Base-by-base conservation (phyloP, 2,113 vertebrate species). In the Erythrolamprus reginae region DNA sequence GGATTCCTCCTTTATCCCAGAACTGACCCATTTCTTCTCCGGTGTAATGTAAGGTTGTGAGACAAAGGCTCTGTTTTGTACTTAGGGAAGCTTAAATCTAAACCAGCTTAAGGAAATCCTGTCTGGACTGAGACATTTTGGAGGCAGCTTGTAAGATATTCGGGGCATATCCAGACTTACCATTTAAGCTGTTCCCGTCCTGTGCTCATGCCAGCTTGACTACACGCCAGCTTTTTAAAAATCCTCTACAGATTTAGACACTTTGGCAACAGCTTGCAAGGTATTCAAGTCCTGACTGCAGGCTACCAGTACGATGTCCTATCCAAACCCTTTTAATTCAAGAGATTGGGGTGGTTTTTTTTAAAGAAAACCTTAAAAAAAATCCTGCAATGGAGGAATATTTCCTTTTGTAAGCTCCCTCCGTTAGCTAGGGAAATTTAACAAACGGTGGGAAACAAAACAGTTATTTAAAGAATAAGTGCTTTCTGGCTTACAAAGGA, bases 401-500 rank as follows among this genome's bases (percentile, higher is more conserved):
- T 77, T 77, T 42, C 33, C 33, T 38, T 7, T 77, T 77, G 33
- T 77, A 77, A 42, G 33, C n/a, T n/a, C 61, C 61, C 33, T 70
- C n/a, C 13, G 13, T 33, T 70, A 33, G 61, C 33, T 21, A 42
- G 70, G 33, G 19, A 77, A 77, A 77, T 33, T 77, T 42, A 77
- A 38, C 19, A 0, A 77, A 42, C 70, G 8, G 70, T 77, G 70
- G 33, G 70, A 21, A 77, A 77, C 15, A 77, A 77, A 77, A 77
- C 70, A 77, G 70, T 77, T 8, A 77, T 77, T 77, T 42, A 77
- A 77, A 77, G 3, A 77, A 42, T 21, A 77, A 8, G 42, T 90
- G 77, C 84, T 92, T 95, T 89, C 50, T 92, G 91, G 85, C 10
- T 94, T 96, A 82, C 84, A 93, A 94, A 95, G 86, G 38, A 15